phyloP scores from a whole-genome alignment of 2,888 invertebrate genomes.

The Adineta ricciae region DNA sequence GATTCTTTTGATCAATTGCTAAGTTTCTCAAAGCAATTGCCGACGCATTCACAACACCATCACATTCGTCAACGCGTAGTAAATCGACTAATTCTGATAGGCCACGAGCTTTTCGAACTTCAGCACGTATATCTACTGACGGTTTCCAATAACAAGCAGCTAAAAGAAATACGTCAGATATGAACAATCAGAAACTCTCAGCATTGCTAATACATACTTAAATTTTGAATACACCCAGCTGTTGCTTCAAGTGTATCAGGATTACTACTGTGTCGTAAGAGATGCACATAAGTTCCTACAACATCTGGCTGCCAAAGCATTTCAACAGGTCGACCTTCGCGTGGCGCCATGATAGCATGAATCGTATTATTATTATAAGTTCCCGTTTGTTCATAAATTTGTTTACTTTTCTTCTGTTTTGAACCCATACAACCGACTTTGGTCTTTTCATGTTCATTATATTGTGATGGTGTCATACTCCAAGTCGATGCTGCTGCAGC shows the following conservation, averaged over 20 bases:
- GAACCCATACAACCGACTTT: constrained; percentile 56
- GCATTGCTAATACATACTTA: constrained; percentile 46
- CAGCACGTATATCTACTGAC: constrained; percentile 68
- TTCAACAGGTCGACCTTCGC: too few relatives aligned
- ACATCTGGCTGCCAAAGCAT: too few relatives aligned
- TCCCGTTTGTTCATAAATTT: neutral
- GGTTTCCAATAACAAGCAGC: too few relatives aligned
- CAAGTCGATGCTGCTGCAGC: neutral
- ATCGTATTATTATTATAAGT: neutral
- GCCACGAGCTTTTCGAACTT: constrained; percentile 92
- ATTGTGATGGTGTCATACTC: neutral
- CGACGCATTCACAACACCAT: constrained; percentile 91
- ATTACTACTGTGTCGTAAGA: constrained; percentile 86
- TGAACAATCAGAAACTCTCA: too few relatives aligned
- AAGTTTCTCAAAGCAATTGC: constrained; percentile 92
- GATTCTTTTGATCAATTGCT: constrained; percentile 90
- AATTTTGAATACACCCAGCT: constrained; percentile 94
- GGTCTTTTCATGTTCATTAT: constrained; percentile 22
- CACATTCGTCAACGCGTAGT: constrained; percentile 76
- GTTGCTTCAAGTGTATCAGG: constrained; percentile 94
- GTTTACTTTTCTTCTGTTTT: constrained; percentile 39
- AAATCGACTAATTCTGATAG: constrained; percentile 89
- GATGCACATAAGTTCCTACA: constrained; percentile 76
- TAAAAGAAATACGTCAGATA: constrained; percentile 45
- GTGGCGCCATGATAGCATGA: constrained; percentile 3